Evolutionary conservation across 92 coral and sea anemone genomes (phyloP).

Genomic region (Actinostola sp.): DNA sequence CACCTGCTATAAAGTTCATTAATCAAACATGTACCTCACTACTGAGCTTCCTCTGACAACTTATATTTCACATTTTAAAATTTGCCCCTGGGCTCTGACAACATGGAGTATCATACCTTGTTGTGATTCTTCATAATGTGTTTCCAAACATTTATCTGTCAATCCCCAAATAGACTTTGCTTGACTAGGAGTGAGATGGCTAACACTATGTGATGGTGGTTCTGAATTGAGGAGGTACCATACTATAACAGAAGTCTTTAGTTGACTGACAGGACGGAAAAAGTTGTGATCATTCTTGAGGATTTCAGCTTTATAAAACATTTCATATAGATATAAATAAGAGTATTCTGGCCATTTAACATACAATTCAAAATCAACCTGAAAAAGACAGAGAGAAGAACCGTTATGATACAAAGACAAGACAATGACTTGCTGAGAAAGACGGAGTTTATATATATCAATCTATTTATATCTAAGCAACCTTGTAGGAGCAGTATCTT

Average conservation of each 20-base stretch:
- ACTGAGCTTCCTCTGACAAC: not conserved
- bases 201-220: conserved; percentile 96
- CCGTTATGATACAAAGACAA: conserved; percentile 4
- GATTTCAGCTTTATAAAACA: conserved; percentile 97
- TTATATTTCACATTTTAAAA: not conserved
- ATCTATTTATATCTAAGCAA: not conserved
- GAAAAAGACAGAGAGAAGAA: conserved; percentile 22
- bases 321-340: conserved; percentile 92
- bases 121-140: conserved; percentile 84
- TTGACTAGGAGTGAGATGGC: conserved; percentile 98
- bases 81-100: too few species aligned
- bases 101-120: conserved; percentile 58
- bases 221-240: conserved; percentile 94
- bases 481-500: too few species aligned
- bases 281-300: conserved; percentile 98
- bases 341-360: conserved; percentile 96
- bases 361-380: conserved; percentile 92
- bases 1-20: too few species aligned
- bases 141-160: conserved; percentile 94
- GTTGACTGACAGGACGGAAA: conserved; percentile 99
- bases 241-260: conserved; percentile 97
- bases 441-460: not conserved
- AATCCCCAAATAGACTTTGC: conserved; percentile 99
- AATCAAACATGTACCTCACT: too few species aligned
- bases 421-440: not conserved